Conservation (phyloP, 2,888 invertebrate genomes). For the Calliopum simillimum region DNA sequence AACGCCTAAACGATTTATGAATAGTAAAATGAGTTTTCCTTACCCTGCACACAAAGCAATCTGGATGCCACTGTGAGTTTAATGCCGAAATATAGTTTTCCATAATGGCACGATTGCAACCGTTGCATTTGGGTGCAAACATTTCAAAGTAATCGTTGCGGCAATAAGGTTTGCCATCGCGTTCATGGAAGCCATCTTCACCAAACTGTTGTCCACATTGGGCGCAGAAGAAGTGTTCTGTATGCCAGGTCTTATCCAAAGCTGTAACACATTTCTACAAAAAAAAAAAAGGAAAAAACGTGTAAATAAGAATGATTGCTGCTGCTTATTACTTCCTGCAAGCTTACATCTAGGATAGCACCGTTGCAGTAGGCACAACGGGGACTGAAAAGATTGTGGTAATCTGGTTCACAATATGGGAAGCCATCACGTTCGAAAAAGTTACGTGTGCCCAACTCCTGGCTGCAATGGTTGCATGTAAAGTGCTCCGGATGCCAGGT, state of each 20-base stretch:
- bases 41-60: conserved; percentile 99
- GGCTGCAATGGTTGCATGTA: conserved; percentile 96
- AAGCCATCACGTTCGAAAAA: conserved; percentile 98
- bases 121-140: conserved; percentile 98
- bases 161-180: conserved; percentile 96
- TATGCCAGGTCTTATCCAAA: conserved; percentile 97
- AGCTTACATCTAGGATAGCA: conserved; percentile 93
- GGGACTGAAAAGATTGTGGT: conserved; percentile 98
- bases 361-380: conserved; percentile 99
- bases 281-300: conserved; percentile 56
- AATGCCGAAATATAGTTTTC: conserved; percentile 98
- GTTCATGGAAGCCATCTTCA: conserved; percentile 97
- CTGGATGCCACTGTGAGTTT: conserved; percentile 98
- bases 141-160: conserved; percentile 95
- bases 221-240: conserved; percentile 98
- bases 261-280: conserved; percentile 99
- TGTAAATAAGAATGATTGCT: conserved; percentile 1
- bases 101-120: conserved; percentile 95
- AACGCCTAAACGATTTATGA: neutral
- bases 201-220: conserved; percentile 98
- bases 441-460: conserved; percentile 96
- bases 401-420: conserved; percentile 98
- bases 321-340: neutral
- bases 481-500: conserved; percentile 99
- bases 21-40: conserved; percentile 63